Evolutionary conservation across 2,888 invertebrate genomes (phyloP), one percentile per base, ranked within the genome.

Genomic region (Orgyia antiqua): DNA sequence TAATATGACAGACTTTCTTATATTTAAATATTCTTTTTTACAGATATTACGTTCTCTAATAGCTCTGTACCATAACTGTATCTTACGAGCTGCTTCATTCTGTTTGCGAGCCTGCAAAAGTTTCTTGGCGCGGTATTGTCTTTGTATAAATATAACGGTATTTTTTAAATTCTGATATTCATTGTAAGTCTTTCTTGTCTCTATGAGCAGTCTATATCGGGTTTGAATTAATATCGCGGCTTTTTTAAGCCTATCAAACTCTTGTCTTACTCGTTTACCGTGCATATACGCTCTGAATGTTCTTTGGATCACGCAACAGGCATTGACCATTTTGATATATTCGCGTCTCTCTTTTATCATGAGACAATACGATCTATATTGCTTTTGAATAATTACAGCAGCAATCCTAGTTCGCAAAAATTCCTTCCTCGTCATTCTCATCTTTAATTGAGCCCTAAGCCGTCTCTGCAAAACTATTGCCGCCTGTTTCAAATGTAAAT

Each of bases 291-390:
- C 68, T 39, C 57, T 68, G 24, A 72, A 88, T 21, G 40, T 39
- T 28, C 49, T 62, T 58, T 90, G 89, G 37, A 90, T 75, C 10
- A 56, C 46, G 8, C 71, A 33, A 25, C 66, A 68, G 1, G 87
- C 74, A 13, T 58, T 58, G 42, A 69, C 63, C n/a, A 67, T 52
- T 11, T 49, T 45, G 24, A 62, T 35, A 46, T 77, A 89, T 13
- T 58, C 46, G 2, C 60, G 42, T 28, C 74, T 70, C 20, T 76
- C 63, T 39, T 51, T 51, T 36, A 67, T 63, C 70, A 79, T 75
- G 1, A 66, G 42, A 12, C 68, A 44, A 21, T 56, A 54, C 7
- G 78, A 73, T 58, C 72, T 78, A 51, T 71, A 89, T 58, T 66
- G 70, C 13, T 43, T 66, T 53, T 79, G 80, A 30, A 79, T 39